Conservation (phyloP, 2,113 vertebrate species). For the Brienomyrus longianalis region DNA sequence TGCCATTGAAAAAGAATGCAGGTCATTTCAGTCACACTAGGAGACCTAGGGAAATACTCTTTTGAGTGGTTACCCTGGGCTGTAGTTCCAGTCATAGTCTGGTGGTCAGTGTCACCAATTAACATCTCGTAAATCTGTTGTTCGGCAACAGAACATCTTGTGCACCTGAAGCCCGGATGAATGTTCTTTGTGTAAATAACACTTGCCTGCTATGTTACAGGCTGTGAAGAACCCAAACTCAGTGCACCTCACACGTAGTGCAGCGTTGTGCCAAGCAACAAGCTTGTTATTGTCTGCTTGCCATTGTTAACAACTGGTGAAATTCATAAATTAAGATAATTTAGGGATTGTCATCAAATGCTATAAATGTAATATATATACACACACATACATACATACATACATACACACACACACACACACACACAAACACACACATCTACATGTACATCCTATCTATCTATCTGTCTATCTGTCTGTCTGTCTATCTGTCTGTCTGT, state of each 20-base stretch:
- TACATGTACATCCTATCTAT: too few species aligned
- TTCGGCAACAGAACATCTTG: not conserved
- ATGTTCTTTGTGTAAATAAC: not conserved
- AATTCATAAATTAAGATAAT: not conserved
- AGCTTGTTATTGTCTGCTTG: not conserved
- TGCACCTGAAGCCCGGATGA: not conserved
- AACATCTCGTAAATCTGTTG: not conserved
- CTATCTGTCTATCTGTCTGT: too few species aligned
- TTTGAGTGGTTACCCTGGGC: conserved; percentile 24
- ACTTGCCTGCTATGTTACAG: not conserved
- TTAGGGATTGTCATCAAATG: not conserved
- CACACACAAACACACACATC: too few species aligned
- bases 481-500: too few species aligned
- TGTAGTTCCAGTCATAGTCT: conserved; percentile 17
- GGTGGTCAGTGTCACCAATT: not conserved
- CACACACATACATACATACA: too few species aligned
- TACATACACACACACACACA: too few species aligned
- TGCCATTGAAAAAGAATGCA: not conserved
- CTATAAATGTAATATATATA: not conserved
- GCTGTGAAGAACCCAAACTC: not conserved
- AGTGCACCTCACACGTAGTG: not conserved
- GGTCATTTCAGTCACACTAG: not conserved
- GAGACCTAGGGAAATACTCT: not conserved
- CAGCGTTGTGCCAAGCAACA: not conserved
- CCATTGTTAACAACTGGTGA: not conserved